These are phyloP conservation scores for Bolinopsis microptera DNA, from an alignment of 37 sponge, comb jelly and placozoan species.

Conservation along the genomic window DNA sequence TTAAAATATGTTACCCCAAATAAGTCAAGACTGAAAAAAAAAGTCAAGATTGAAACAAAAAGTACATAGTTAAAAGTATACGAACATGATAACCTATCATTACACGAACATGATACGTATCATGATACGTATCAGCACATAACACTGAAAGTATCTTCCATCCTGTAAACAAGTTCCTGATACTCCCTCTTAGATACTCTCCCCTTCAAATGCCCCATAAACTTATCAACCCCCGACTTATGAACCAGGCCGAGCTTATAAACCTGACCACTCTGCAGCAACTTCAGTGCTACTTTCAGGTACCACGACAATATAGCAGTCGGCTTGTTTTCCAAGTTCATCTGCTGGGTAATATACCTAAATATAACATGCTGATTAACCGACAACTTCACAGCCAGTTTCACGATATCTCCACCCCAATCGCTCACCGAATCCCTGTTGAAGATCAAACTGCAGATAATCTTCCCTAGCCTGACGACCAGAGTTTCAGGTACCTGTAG, in stretches of 20 bases:
- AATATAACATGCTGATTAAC: neutral
- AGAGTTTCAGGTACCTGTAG: neutral
- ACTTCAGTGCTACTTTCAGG: neutral
- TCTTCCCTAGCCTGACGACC: neutral
- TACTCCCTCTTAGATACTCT: neutral
- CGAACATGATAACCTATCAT: too few relatives aligned
- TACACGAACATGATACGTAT: too few relatives aligned
- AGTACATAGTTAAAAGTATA: too few relatives aligned
- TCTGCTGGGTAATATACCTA: neutral
- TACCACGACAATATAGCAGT: neutral
- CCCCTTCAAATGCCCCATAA: neutral
- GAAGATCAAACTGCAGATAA: constrained; percentile 23
- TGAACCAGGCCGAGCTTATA: neutral
- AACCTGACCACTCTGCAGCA: neutral
- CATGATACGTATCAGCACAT: too few relatives aligned
- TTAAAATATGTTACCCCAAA: too few relatives aligned
- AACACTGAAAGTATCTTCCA: neutral
- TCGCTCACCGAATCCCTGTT: neutral
- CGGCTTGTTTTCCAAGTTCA: neutral
- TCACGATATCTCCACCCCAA: constrained; percentile 20
- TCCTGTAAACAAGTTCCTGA: neutral
- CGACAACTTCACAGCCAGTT: neutral
- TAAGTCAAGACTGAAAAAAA: too few relatives aligned
- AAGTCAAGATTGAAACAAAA: too few relatives aligned
- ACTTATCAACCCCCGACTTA: neutral